Evolutionary conservation across 2,113 vertebrate species (phyloP).

Genomic region (Oreochromis aureus): DNA sequence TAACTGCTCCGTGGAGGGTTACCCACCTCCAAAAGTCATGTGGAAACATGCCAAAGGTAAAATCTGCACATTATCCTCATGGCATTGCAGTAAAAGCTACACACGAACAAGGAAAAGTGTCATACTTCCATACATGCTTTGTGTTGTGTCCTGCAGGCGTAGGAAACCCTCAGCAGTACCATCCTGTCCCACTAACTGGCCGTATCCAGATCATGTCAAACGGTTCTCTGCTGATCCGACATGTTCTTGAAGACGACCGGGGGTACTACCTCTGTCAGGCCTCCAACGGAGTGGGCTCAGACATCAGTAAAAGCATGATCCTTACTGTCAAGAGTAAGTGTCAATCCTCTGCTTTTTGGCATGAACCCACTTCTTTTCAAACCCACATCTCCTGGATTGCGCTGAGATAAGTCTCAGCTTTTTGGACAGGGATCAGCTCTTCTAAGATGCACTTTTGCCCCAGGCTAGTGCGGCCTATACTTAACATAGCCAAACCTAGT

Average conservation of each 20-base stretch:
- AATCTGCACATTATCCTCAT: neutral
- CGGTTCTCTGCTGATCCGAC: slow-evolving; percentile 93
- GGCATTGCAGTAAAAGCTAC: neutral
- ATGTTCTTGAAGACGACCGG: slow-evolving; percentile 94
- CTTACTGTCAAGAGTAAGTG: slow-evolving; percentile 96
- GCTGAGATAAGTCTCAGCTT: neutral
- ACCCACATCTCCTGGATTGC: neutral
- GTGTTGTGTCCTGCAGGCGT: slow-evolving; percentile 71
- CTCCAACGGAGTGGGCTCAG: slow-evolving; percentile 96
- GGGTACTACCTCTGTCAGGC: slow-evolving; percentile 98
- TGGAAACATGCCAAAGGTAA: slow-evolving; percentile 98
- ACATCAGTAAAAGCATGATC: slow-evolving; percentile 99
- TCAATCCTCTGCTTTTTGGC: slow-evolving; percentile 16
- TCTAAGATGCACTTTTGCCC: slow-evolving; percentile 50
- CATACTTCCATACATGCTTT: neutral
- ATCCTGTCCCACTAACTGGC: slow-evolving; percentile 91
- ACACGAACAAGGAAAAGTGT: neutral
- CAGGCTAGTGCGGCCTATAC: slow-evolving; percentile 19
- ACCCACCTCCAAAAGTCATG: slow-evolving; percentile 97
- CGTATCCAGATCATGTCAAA: slow-evolving; percentile 98
- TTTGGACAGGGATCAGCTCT: slow-evolving; percentile 7
- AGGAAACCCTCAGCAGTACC: slow-evolving; percentile 96
- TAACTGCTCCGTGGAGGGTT: slow-evolving; percentile 96
- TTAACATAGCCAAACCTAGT: slow-evolving; percentile 33
- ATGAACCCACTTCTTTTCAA: slow-evolving; percentile 5